These are phyloP conservation scores for Lathamus discolor DNA, from an alignment of 2,113 vertebrate species.

Conservation along the genomic window DNA sequence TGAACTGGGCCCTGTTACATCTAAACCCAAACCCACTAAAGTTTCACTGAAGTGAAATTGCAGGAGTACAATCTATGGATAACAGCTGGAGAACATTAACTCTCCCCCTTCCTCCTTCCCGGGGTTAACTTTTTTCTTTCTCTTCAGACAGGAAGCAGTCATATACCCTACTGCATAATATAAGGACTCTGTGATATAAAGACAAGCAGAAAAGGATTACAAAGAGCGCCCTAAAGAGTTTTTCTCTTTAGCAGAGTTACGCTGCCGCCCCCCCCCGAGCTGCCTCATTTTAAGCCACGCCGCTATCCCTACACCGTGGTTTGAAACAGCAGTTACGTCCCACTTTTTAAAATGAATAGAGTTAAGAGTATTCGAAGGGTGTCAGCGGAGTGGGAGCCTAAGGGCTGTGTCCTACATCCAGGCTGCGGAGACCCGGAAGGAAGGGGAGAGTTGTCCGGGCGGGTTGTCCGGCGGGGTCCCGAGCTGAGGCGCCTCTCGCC, in stretches of 20 bases:
- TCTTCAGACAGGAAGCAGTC: slow-evolving; percentile 81
- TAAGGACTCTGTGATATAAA: slow-evolving; percentile 40
- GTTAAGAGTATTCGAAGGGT: background rate
- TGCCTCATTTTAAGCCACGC: background rate
- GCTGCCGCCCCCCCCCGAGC: background rate
- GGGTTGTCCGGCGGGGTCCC: background rate
- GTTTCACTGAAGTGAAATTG: slow-evolving; percentile 70
- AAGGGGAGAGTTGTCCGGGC: background rate
- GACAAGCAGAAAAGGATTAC: slow-evolving; percentile 49
- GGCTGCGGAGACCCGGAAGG: background rate
- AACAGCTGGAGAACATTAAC: slow-evolving; percentile 85
- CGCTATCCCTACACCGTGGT: background rate
- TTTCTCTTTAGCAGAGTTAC: background rate
- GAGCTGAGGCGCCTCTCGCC: background rate
- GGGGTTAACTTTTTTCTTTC: slow-evolving; percentile 37
- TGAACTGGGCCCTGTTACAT: slow-evolving; percentile 22
- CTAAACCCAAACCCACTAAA: slow-evolving; percentile 69
- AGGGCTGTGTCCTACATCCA: background rate
- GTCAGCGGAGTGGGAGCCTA: background rate
- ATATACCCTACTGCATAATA: slow-evolving; percentile 56
- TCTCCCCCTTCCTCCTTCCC: slow-evolving; percentile 39
- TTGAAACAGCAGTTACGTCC: background rate
- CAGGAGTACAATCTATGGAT: slow-evolving; percentile 73
- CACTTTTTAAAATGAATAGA: background rate
- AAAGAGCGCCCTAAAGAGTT: background rate